Conservation (phyloP, 2,797 vertebrate genomes). For the Spinus olivaceus region DNA sequence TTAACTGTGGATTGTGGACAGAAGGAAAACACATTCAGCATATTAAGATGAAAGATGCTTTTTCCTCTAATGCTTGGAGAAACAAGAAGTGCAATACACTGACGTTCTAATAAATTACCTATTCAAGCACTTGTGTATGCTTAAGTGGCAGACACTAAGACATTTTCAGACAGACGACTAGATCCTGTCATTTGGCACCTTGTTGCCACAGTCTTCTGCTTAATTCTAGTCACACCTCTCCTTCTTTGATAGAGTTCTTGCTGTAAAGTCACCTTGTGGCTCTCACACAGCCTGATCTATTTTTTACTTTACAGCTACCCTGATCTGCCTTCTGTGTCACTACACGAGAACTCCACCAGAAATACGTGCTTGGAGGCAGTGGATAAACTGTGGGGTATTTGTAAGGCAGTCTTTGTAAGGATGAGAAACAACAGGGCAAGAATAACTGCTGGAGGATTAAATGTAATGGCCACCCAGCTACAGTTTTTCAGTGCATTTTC, state of each 20-base stretch:
- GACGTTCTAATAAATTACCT: not conserved
- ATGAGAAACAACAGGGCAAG: not conserved
- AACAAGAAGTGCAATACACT: not conserved
- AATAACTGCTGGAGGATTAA: slow-evolving; percentile 14
- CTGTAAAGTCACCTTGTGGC: slow-evolving; percentile 70
- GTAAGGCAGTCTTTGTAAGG: not conserved
- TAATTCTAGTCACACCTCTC: slow-evolving; percentile 67
- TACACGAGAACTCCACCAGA: slow-evolving; percentile 35
- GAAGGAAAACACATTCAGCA: not conserved
- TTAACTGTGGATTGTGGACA: not conserved
- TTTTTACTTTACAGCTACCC: slow-evolving; percentile 41
- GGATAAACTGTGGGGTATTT: slow-evolving; percentile 13
- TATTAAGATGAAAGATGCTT: slow-evolving; percentile 12
- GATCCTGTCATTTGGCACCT: slow-evolving; percentile 32
- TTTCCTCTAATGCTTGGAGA: not conserved
- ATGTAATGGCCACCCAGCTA: slow-evolving; percentile 1
- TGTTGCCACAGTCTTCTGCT: slow-evolving; percentile 19
- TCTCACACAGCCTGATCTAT: slow-evolving; percentile 16
- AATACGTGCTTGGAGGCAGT: not conserved
- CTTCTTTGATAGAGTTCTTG: slow-evolving; percentile 40
- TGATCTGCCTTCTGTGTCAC: slow-evolving; percentile 44
- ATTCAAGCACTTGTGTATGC: not conserved
- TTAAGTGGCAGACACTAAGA: slow-evolving; percentile 27
- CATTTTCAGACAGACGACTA: slow-evolving; percentile 30
- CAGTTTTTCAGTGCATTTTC: slow-evolving; percentile 24